These are phyloP conservation scores for Actinopyga echinites DNA, from an alignment of 53 echinoderm and acorn worm genomes.

Conservation along the genomic window DNA sequence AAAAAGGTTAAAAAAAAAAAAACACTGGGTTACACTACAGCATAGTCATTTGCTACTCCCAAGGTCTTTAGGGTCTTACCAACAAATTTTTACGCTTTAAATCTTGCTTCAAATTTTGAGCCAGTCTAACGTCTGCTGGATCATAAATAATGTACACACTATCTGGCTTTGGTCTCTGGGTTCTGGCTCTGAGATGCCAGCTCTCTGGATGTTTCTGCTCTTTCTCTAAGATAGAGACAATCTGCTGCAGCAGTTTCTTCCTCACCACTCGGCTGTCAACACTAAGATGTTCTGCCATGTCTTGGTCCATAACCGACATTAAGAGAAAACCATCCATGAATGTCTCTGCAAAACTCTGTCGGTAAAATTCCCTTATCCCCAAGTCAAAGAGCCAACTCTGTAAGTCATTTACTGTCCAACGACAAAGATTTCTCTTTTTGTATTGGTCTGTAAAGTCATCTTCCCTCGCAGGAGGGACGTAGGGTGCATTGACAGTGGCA, in stretches of 20 bases:
- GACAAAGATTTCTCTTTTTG: slow-evolving; percentile 79
- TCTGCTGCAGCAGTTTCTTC: slow-evolving; percentile 88
- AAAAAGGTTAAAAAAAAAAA: no score
- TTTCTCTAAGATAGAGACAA: slow-evolving; percentile 80
- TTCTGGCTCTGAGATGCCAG: slow-evolving; percentile 93
- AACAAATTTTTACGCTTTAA: slow-evolving; percentile 74
- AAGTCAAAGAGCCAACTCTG: slow-evolving; percentile 89
- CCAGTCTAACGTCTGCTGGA: slow-evolving; percentile 88
- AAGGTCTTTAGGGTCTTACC: slow-evolving; percentile 54
- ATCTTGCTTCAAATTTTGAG: slow-evolving; percentile 90
- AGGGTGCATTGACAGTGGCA: slow-evolving; percentile 73
- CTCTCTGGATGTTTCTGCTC: slow-evolving; percentile 82
- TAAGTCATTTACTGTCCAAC: slow-evolving; percentile 79
- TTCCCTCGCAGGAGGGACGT: slow-evolving; percentile 47
- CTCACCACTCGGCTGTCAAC: slow-evolving; percentile 87
- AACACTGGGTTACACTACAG: no score
- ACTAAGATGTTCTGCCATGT: slow-evolving; percentile 73
- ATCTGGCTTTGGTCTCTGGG: slow-evolving; percentile 70
- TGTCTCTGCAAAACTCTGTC: slow-evolving; percentile 81
- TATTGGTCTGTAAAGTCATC: slow-evolving; percentile 76
- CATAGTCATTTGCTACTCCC: no score
- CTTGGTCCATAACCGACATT: slow-evolving; percentile 87
- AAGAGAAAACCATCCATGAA: slow-evolving; percentile 89
- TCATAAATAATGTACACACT: slow-evolving; percentile 87
- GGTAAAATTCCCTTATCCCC: slow-evolving; percentile 90